These are phyloP conservation scores for Drosophila mayaguana DNA, from an alignment of 2,888 invertebrate genomes.

Conservation along the genomic window DNA sequence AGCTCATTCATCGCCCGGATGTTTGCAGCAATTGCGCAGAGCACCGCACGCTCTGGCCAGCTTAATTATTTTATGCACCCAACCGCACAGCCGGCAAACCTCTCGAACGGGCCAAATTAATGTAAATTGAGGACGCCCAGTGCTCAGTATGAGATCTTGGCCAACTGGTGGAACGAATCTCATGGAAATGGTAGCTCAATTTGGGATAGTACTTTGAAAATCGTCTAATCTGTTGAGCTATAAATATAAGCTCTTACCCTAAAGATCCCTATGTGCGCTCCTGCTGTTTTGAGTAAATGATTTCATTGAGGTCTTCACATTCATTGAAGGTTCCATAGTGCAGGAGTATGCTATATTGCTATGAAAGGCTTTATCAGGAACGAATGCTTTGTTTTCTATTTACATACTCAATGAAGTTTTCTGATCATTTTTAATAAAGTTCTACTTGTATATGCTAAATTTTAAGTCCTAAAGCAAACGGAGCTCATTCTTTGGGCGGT, in stretches of 20 bases:
- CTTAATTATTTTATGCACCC: conserved; percentile 79
- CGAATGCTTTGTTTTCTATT: too few relatives aligned
- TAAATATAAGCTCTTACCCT: neutral
- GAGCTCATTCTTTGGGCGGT: too few relatives aligned
- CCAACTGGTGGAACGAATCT: too few relatives aligned
- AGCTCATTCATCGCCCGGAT: conserved; percentile 15
- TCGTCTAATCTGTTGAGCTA: neutral
- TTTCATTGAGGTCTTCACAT: neutral
- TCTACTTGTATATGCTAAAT: too few relatives aligned
- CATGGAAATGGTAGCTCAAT: neutral
- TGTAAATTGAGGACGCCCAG: neutral
- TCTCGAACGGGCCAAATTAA: neutral
- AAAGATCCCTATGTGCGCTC: too few relatives aligned
- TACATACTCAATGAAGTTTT: too few relatives aligned
- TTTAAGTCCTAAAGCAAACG: too few relatives aligned
- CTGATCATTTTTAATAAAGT: too few relatives aligned
- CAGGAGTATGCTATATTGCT: too few relatives aligned
- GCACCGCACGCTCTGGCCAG: conserved; percentile 21
- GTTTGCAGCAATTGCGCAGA: conserved; percentile 24
- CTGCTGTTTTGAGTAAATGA: too few relatives aligned
- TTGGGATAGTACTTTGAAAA: neutral
- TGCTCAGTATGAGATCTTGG: neutral
- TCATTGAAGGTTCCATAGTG: neutral
- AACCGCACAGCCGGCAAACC: conserved; percentile 72
- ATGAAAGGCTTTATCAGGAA: too few relatives aligned